Evolutionary conservation across 2,797 vertebrate genomes (phyloP), one percentile per base, ranked within the genome.

Genomic region (Lycodopsis pacificus): DNA sequence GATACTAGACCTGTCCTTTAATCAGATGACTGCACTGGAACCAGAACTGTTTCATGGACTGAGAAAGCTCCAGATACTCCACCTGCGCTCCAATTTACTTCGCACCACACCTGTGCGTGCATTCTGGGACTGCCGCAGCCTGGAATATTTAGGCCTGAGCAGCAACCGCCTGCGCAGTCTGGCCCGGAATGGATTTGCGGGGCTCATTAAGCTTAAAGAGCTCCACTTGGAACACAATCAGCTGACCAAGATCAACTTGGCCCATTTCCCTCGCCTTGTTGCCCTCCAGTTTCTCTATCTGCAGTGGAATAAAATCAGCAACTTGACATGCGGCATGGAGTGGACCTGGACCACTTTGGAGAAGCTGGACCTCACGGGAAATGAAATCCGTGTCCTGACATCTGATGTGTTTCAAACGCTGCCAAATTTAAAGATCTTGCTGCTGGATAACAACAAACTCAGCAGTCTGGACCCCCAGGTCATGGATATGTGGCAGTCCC

Each of bases 181-280:
- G 95, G 98, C 98, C 90, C 97, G 98, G 69, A 99, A 99, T 72
- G 98, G 98, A 94, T 99, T 99, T 94, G 98, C 98, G 2, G 98
- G 98, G 94, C 97, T 99, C 94, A 97, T 99, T 93, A 99, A 98
- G 94, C 95, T 99, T 90, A 96, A 96, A 93, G 98, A 99, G 92
- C 97, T 99, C 95, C 98, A 99, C 94, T 95, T 99, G 93, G 98
- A 99, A 95, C 97, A 99, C 95, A 99, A 99, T 95, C 98, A 99
- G 95, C 95, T 99, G 94, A 98, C 97, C 89, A 98, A 98, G 96
- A 98, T 99, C 94, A 99, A 99, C 95, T 96, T 99, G 96, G 98
- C 98, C 91, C 98, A 99, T 94, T 99, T 99, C 93, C 98, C 98
- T 72, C 97, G 98, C 85, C 96, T 99, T 86, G 97, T 98, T 86